Evolutionary conservation across 2,888 invertebrate genomes (phyloP).

Genomic region (Tipula unca): DNA sequence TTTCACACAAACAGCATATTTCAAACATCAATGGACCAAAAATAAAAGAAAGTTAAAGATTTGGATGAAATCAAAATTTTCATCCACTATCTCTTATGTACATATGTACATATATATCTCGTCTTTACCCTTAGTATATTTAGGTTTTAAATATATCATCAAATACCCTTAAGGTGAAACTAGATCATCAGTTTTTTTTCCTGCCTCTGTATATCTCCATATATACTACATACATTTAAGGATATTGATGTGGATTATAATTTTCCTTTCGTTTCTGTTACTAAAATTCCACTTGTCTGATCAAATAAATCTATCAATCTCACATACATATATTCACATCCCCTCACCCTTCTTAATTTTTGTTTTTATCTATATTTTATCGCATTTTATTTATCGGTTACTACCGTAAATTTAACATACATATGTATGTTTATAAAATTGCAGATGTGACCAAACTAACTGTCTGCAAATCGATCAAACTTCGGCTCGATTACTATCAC

Average conservation of each 20-base stretch:
- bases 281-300: background rate
- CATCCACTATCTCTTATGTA: background rate
- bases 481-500: background rate
- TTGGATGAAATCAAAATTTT: background rate
- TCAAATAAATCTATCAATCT: conserved; percentile 14
- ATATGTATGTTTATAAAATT: background rate
- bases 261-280: background rate
- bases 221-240: background rate
- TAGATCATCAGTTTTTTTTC: background rate
- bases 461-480: background rate
- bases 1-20: conserved; percentile 14
- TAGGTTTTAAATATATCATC: background rate
- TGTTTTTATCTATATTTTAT: background rate
- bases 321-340: background rate
- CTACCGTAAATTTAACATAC: background rate
- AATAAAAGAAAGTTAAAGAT: background rate
- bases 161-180: background rate
- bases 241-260: background rate
- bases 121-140: background rate
- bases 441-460: background rate
- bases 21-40: background rate
- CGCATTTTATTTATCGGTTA: background rate
- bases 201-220: background rate
- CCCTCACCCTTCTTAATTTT: background rate
- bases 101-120: background rate